Evolutionary conservation across 2,888 invertebrate genomes (phyloP), one percentile per base, ranked within the genome.

Genomic region (Lasioglossum malachurum): DNA sequence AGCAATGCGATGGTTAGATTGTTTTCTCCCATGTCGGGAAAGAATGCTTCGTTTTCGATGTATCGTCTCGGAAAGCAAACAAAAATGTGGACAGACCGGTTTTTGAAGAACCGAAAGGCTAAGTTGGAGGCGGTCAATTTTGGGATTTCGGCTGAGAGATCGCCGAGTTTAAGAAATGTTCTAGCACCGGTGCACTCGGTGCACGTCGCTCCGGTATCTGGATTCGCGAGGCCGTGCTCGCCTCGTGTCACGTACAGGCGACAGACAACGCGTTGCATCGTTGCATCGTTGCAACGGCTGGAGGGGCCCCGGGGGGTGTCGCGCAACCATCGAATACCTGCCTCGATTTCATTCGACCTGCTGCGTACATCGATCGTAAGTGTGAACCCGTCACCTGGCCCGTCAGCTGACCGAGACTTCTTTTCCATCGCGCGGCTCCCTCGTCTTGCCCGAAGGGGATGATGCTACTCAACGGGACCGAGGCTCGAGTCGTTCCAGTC

Each of bases 311-410:
- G 35, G 4, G 31, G 72, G 57, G 31, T 64, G n/a, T 49, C 23
- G 14, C 27, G 10, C 12, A 31, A 49, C 8, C 19, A 31, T 4
- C 74, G 75, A 83, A 71, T 69, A 57, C 44, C 64, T 78, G 69
- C 16, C 60, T 38, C 12, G 41, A 60, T 72, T 46, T 8, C 53
- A 71, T 73, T 31, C 74, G 23, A 67, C 53, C 44, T 31, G 53
- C 27, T n/a, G 78, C 76, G 38, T 41, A 41, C 27, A 8, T 38
- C 46, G 60, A 31, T 46, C 27, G 75, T 86, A 78, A 87, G 87
- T 86, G 69, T 35, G 67, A 73, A 49, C 4, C n/a, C 72, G 76
- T 31, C 75, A 53, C 41, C 73, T 79, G 57, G 46, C n/a, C 41
- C 19, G 73, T n/a, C 38, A 27, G 69, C 35, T 41, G 69, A 69